These are phyloP conservation scores for Tribolium madens DNA, from an alignment of 1,140 invertebrate genomes.

Conservation along the genomic window DNA sequence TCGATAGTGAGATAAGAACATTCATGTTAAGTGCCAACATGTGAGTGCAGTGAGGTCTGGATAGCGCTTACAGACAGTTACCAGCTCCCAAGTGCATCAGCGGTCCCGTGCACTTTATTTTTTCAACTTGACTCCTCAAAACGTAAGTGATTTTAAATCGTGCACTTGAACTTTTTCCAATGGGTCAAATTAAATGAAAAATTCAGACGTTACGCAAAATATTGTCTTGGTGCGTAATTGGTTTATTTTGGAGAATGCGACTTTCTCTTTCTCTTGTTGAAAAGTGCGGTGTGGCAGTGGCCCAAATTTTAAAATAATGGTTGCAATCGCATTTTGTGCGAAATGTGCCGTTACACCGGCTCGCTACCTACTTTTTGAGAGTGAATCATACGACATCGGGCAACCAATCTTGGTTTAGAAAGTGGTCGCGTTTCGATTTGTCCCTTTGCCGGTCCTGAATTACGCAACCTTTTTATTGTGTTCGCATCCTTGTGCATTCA, in stretches of 20 bases:
- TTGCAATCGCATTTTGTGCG: background rate
- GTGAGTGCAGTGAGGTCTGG: conserved; percentile 43
- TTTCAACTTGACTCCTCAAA: background rate
- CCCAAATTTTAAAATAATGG: background rate
- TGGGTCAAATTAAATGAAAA: conserved; percentile 34
- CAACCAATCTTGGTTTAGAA: conserved; percentile 51
- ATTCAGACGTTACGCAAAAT: background rate
- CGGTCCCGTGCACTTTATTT: no score
- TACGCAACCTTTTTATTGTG: conserved; percentile 42
- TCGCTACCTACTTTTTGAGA: conserved; percentile 35
- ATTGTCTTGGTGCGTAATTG: background rate
- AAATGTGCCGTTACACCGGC: conserved; percentile 21
- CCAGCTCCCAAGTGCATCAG: conserved; percentile 16
- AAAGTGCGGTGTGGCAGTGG: background rate
- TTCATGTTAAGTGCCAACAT: conserved; percentile 36
- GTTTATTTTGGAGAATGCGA: background rate
- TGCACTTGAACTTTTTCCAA: conserved; percentile 46
- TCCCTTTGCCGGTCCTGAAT: conserved; percentile 16
- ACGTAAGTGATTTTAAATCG: background rate
- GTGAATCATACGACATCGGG: conserved; percentile 49
- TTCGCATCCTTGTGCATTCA: conserved; percentile 51
- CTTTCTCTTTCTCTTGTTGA: conserved; percentile 18
- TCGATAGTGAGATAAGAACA: conserved; percentile 27
- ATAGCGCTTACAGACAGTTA: conserved; percentile 34
- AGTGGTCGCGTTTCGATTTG: conserved; percentile 35